A percentile compares a stretch with the other conserved stretches of the same genome.
Evolutionary conservation across 2,113 vertebrate species (phyloP).

Genomic region (Albula goreensis): DNA sequence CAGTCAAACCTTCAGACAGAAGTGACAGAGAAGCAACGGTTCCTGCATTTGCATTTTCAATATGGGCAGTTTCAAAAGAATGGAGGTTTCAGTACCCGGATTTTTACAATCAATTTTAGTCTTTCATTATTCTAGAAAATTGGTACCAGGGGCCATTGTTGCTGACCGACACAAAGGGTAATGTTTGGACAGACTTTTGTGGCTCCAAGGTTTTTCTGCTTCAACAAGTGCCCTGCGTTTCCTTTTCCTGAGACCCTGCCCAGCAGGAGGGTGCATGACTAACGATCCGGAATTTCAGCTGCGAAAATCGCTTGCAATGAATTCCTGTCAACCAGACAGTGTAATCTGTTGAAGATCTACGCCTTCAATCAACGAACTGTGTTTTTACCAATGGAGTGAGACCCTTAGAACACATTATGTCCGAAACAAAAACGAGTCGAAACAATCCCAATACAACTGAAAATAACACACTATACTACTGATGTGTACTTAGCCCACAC

Average conservation of each 20-base stretch:
- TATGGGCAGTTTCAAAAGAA: background rate
- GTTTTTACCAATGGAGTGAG: background rate
- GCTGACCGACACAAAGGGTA: background rate
- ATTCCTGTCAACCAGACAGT: background rate
- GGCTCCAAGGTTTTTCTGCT: background rate
- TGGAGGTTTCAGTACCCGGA: background rate
- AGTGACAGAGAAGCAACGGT: background rate
- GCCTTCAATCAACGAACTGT: background rate
- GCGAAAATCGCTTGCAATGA: constrained; percentile 12
- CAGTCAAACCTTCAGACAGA: background rate
- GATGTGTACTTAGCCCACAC: background rate
- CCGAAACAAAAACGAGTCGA: background rate
- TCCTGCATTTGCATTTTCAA: constrained; percentile 4
- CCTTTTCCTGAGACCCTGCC: background rate
- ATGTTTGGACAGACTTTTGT: background rate
- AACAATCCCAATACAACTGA: background rate
- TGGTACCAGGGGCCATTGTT: background rate
- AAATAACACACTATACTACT: background rate
- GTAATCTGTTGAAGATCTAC: background rate
- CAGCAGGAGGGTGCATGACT: background rate
- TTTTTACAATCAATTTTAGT: background rate
- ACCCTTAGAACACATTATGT: background rate
- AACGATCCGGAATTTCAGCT: constrained; percentile 1
- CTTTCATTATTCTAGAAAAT: background rate
- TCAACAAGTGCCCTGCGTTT: background rate